Evolutionary conservation across 2,888 invertebrate species (phyloP).

Genomic region (Griposia aprilina): DNA sequence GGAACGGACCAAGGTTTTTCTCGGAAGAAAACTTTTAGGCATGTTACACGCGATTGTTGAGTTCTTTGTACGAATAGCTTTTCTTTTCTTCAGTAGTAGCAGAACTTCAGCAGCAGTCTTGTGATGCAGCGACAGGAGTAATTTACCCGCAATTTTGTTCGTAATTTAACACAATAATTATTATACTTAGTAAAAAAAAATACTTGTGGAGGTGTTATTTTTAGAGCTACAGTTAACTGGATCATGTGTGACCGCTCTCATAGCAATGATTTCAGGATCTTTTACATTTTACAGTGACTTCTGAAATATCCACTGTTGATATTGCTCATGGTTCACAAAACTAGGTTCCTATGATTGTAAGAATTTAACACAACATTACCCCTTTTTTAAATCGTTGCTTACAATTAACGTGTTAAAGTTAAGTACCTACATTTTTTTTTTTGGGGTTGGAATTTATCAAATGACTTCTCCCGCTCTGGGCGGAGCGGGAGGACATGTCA

Average conservation of each 20-base stretch:
- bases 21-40: constrained; percentile 63
- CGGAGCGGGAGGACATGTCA: no score
- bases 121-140: background rate
- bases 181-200: background rate
- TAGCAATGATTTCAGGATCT: no score
- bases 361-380: background rate
- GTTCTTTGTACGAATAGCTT: background rate
- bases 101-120: background rate
- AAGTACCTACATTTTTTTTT: no score
- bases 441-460: no score
- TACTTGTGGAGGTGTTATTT: background rate
- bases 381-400: background rate
- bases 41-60: constrained; percentile 53
- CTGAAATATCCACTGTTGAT: background rate
- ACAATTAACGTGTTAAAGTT: background rate
- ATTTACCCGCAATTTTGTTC: background rate
- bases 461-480: no score
- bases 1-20: constrained; percentile 69
- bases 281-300: background rate
- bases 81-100: background rate
- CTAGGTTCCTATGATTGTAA: background rate
- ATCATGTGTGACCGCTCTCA: background rate
- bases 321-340: background rate
- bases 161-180: background rate
- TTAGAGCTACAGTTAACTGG: background rate